Conservation (phyloP, 2,888 invertebrate genomes). For the Adineta ricciae region DNA sequence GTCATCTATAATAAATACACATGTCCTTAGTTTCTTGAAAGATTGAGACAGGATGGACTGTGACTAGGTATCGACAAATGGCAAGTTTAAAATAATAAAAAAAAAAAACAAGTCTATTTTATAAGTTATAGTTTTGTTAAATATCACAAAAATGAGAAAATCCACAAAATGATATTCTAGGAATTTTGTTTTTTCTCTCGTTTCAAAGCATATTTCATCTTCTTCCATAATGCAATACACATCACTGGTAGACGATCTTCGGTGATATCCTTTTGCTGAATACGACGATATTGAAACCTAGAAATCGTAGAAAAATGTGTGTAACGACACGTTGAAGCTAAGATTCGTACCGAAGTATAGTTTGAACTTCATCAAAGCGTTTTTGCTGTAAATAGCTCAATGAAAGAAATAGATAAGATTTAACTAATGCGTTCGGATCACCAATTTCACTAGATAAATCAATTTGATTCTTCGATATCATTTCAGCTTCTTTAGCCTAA, state of each 20-base stretch:
- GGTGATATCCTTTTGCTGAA: conserved; percentile 14
- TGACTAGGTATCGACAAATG: too few species aligned
- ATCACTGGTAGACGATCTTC: conserved; percentile 25
- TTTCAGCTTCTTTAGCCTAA: conserved; percentile 29
- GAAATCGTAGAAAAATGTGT: background rate
- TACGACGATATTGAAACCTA: conserved; percentile 18
- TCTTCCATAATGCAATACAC: conserved; percentile 28
- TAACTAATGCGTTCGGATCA: conserved; percentile 32
- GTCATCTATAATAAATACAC: background rate
- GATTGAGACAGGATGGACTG: too few species aligned
- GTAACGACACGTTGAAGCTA: background rate
- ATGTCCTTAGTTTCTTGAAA: background rate
- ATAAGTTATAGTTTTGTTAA: background rate
- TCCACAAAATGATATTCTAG: background rate
- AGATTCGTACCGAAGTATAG: conserved; percentile 21
- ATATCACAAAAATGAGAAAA: background rate
- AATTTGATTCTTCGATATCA: conserved; percentile 30
- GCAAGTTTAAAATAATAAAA: too few species aligned
- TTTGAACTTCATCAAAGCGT: conserved; percentile 26
- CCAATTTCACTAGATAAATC: conserved; percentile 23
- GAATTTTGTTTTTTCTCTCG: background rate
- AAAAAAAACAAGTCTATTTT: background rate
- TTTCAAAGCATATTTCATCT: conserved; percentile 24
- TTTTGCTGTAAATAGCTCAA: conserved; percentile 30
- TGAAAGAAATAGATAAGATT: conserved; percentile 28